These are phyloP conservation scores for Pangasianodon hypophthalmus DNA, from an alignment of 2,113 vertebrate genomes.

Conservation along the genomic window DNA sequence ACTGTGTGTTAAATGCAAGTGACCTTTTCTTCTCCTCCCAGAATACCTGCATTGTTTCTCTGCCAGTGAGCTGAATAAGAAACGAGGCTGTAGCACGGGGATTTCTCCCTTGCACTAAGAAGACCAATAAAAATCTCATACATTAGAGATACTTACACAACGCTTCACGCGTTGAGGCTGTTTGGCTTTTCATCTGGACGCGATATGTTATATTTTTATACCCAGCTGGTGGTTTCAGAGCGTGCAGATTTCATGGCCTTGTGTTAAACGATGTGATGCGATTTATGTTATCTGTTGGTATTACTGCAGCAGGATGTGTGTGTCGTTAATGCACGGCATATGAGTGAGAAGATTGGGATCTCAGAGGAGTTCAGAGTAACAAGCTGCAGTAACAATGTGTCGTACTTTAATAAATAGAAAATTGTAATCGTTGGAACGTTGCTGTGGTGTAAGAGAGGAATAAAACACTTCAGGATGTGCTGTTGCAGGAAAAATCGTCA, in stretches of 20 bases:
- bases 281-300: background rate
- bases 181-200: background rate
- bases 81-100: background rate
- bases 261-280: background rate
- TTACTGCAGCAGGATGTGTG: background rate
- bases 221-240: background rate
- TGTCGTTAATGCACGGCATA: background rate
- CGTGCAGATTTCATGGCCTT: background rate
- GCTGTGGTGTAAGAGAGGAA: background rate
- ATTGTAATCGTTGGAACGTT: background rate
- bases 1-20: conserved; percentile 6
- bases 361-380: background rate
- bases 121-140: background rate
- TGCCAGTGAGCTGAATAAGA: background rate
- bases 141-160: background rate
- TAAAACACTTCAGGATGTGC: background rate
- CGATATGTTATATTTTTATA: background rate
- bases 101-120: background rate
- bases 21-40: conserved; percentile 16
- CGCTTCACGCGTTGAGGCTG: background rate
- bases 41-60: conserved; percentile 22
- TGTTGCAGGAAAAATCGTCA: background rate
- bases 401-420: background rate
- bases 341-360: background rate
- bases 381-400: background rate